Conservation (phyloP, 2,888 invertebrate genomes). For the Cosmopolites sordidus region DNA sequence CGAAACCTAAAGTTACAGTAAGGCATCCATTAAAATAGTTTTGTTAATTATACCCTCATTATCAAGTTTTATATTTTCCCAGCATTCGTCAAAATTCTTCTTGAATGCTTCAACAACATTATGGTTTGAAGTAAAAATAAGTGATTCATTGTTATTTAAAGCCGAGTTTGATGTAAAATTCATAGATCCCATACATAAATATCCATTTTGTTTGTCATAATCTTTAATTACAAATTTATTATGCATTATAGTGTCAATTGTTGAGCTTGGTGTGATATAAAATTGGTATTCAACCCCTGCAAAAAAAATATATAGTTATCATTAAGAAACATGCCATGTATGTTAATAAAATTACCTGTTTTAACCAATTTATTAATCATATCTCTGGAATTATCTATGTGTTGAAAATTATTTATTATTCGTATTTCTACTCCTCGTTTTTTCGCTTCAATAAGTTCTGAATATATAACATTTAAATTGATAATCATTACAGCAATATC, state of each 20-base stretch:
- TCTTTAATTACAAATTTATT: slow-evolving; percentile 44
- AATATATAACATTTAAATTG: slow-evolving; percentile 29
- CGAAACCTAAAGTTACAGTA: too few species aligned
- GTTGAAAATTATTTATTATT: slow-evolving; percentile 38
- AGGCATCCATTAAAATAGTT: slow-evolving; percentile 30
- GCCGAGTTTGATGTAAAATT: slow-evolving; percentile 38
- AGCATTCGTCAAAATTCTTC: slow-evolving; percentile 36
- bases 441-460: slow-evolving; percentile 33
- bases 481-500: slow-evolving; percentile 40
- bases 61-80: slow-evolving; percentile 32
- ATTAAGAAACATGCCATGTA: too few species aligned
- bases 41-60: slow-evolving; percentile 34
- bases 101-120: slow-evolving; percentile 34
- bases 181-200: slow-evolving; percentile 39
- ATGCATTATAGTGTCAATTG: slow-evolving; percentile 40
- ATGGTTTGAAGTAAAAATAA: slow-evolving; percentile 37
- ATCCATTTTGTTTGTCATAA: slow-evolving; percentile 32
- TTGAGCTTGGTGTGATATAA: slow-evolving; percentile 32
- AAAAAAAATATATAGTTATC: slow-evolving; percentile 28
- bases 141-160: slow-evolving; percentile 41
- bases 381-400: slow-evolving; percentile 15
- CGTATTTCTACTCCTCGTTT: slow-evolving; percentile 38
- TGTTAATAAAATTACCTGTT: too few species aligned
- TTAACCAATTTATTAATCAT: slow-evolving; percentile 30
- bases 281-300: slow-evolving; percentile 34